Conservation (phyloP, 2,888 invertebrate species). For the Pterostichus madidus region DNA sequence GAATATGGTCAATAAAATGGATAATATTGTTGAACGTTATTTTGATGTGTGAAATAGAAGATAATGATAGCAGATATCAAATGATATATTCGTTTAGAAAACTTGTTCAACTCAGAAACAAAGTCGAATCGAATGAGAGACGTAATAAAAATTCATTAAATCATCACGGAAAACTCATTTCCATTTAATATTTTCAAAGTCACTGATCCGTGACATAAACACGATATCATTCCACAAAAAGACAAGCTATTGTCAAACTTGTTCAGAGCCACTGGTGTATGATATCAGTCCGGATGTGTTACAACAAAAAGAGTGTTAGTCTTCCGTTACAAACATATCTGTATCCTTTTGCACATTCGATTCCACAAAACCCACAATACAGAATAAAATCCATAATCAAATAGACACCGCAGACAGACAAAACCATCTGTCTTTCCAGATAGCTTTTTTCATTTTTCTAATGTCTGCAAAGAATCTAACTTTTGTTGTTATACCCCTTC, state of each 20-base stretch:
- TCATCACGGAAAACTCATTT: too few species aligned
- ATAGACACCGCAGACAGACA: not conserved
- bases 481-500: too few species aligned
- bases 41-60: too few species aligned
- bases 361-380: not conserved
- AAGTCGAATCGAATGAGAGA: too few species aligned
- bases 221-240: not conserved
- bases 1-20: not conserved
- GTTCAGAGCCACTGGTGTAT: conserved; percentile 1
- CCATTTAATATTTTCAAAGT: not conserved
- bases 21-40: not conserved
- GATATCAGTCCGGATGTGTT: conserved; percentile 4
- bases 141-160: too few species aligned
- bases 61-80: too few species aligned
- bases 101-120: too few species aligned
- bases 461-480: too few species aligned
- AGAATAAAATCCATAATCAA: conserved; percentile 3
- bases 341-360: conserved; percentile 1
- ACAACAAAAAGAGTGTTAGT: conserved; percentile 17
- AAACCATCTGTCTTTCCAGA: too few species aligned
- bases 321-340: conserved; percentile 13
- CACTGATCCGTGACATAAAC: not conserved
- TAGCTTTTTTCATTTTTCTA: too few species aligned
- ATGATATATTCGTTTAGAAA: too few species aligned
- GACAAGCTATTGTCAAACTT: not conserved